Evolutionary conservation across 2,113 vertebrate genomes (phyloP), one percentile per base, ranked within the genome.

Genomic region (Anarrhichthys ocellatus): DNA sequence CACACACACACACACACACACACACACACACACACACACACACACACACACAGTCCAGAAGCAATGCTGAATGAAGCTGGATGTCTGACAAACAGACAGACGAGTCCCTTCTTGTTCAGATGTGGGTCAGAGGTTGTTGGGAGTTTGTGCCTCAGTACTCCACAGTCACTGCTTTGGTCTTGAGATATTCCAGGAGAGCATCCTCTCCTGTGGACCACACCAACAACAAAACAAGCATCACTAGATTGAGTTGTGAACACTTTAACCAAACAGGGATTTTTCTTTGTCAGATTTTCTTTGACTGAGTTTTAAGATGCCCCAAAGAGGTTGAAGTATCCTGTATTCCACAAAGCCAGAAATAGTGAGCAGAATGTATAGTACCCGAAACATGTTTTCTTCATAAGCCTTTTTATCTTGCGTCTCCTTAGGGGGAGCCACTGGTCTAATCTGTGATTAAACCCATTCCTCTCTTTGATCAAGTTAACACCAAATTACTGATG

Each of bases 101-200:
- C 10, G 5, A 64, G 46, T 78, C 58, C 38, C 17, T 77, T 73
- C 24, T 13, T 42, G 8, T 59, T 29, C 40, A 18, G 56, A 64
- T 14, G 76, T n/a, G 40, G 77, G 42, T 79, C 32, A 44, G 63
- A 90, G 89, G 91, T 74, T 27, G 10, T 42, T 9, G 0, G 36
- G 48, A 61, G 4, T 27, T 61, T 50, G 68, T 78, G 69, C 15
- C 64, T 96, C 91, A 99, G 88, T 99, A 99, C 80, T 99, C 98
- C 90, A 99, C 96, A 0, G 98, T 99, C 90, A 99, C 94, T 0
- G 98, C 96, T 96, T 99, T 99, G 86, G 97, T 99, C 95, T 96
- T 96, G 72, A 99, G 97, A 92, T 99, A 99, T 76, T 99, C 98
- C 2, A 96, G 90, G 44, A 99, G 96, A 22, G 98, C 98, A 78